These are phyloP conservation scores for Boloria selene DNA, from an alignment of 2,888 invertebrate genomes.

Conservation along the genomic window DNA sequence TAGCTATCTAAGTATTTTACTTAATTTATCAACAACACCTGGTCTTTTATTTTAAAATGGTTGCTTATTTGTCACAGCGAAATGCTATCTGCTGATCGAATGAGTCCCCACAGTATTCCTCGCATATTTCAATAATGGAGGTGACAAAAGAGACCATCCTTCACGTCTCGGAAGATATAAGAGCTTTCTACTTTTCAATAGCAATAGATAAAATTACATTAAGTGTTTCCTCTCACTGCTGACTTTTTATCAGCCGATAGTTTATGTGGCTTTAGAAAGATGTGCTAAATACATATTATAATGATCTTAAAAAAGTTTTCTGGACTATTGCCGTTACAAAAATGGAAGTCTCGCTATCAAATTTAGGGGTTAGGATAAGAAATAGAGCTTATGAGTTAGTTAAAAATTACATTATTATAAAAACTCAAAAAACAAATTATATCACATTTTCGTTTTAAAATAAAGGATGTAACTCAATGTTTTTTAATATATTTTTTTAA, in stretches of 20 bases:
- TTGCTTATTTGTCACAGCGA: conserved; percentile 8
- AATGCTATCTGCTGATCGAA: conserved; percentile 13
- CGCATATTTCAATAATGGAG: conserved; percentile 48
- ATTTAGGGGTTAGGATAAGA: too few relatives aligned
- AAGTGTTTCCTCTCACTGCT: not conserved
- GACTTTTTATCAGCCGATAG: not conserved
- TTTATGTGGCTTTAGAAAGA: too few relatives aligned
- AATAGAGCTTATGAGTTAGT: too few relatives aligned
- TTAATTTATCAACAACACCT: conserved; percentile 13
- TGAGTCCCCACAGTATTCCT: conserved; percentile 36
- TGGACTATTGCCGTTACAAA: too few relatives aligned
- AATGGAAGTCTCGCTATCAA: too few relatives aligned
- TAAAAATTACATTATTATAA: too few relatives aligned
- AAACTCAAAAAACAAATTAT: too few relatives aligned
- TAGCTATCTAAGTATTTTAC: not conserved
- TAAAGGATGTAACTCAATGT: too few relatives aligned
- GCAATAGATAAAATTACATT: conserved; percentile 10
- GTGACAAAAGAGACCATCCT: conserved; percentile 46
- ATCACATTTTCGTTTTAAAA: too few relatives aligned
- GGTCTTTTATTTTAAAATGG: conserved; percentile 14
- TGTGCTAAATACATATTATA: too few relatives aligned
- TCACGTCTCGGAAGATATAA: conserved; percentile 41
- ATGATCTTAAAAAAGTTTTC: too few relatives aligned
- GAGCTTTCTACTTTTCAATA: conserved; percentile 22
- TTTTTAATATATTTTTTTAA: too few relatives aligned